A percentile compares a stretch with the other conserved stretches of the same genome.
phyloP scores from a whole-genome alignment of 2,888 invertebrate genomes.

The Tetramorium bicarinatum region DNA sequence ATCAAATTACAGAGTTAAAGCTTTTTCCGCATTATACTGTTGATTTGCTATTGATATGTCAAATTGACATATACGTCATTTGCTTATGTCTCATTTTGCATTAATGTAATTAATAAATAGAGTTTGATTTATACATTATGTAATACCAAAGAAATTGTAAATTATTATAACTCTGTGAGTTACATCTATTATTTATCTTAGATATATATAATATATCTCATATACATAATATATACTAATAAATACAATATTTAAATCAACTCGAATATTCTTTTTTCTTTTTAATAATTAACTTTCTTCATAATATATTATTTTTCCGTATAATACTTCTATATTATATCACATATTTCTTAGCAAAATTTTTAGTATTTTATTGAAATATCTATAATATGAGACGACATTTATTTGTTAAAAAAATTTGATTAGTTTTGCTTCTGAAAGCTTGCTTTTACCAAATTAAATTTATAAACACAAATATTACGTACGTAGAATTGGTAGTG shows the following conservation, averaged over 20 bases:
- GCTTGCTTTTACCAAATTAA: not conserved
- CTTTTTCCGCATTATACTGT: not conserved
- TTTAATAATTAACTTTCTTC: too few species aligned
- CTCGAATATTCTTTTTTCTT: too few species aligned
- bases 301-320: too few species aligned
- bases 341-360: too few species aligned
- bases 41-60: not conserved
- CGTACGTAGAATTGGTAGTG: not conserved
- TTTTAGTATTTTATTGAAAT: not conserved
- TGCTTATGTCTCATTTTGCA: not conserved
- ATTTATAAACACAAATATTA: not conserved
- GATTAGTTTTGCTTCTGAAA: not conserved
- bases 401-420: not conserved
- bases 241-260: too few species aligned
- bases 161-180: too few species aligned
- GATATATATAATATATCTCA: too few species aligned
- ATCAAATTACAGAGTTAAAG: not conserved
- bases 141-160: not conserved
- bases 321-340: not conserved
- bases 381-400: not conserved
- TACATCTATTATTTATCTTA: too few species aligned
- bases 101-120: not conserved
- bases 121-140: not conserved
- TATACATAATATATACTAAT: too few species aligned
- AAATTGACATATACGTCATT: not conserved